These are phyloP conservation scores for Aproaerema taeniolella DNA, from an alignment of 2,888 invertebrate genomes.

Conservation along the genomic window DNA sequence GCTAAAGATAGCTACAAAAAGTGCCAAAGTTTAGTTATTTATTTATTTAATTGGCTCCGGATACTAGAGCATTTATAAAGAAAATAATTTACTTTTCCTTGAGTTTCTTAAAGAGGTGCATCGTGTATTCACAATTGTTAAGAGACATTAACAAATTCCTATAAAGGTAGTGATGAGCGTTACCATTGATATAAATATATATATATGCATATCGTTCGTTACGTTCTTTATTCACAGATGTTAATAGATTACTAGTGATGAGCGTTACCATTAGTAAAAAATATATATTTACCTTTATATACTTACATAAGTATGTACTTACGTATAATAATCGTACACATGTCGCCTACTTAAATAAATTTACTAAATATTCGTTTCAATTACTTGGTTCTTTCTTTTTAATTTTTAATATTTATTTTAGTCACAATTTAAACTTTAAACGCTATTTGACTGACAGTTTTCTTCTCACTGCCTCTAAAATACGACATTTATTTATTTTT, in stretches of 20 bases:
- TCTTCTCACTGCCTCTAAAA: no score
- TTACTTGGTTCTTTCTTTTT: no score
- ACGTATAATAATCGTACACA: neutral
- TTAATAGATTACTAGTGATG: constrained; percentile 2
- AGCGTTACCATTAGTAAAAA: constrained; percentile 29
- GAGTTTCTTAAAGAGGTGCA: no score
- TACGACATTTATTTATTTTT: no score
- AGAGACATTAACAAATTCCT: no score
- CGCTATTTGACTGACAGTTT: no score
- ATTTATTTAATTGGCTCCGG: constrained; percentile 24
- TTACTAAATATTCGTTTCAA: no score
- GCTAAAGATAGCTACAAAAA: constrained; percentile 15
- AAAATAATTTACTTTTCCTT: no score
- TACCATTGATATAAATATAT: constrained; percentile 21
- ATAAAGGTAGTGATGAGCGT: no score
- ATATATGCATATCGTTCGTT: constrained; percentile 30
- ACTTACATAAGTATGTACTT: neutral
- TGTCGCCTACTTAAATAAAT: neutral
- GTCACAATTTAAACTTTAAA: no score
- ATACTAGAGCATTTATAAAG: constrained; percentile 41
- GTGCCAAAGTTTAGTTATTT: constrained; percentile 22
- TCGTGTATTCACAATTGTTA: no score
- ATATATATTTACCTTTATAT: constrained; percentile 5
- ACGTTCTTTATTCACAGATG: neutral
- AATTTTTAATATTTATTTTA: no score